A percentile compares a stretch with the other conserved stretches of the same genome.
These are phyloP conservation scores for Ceramica pisi DNA, from an alignment of 2,888 invertebrate genomes.

Conservation along the genomic window DNA sequence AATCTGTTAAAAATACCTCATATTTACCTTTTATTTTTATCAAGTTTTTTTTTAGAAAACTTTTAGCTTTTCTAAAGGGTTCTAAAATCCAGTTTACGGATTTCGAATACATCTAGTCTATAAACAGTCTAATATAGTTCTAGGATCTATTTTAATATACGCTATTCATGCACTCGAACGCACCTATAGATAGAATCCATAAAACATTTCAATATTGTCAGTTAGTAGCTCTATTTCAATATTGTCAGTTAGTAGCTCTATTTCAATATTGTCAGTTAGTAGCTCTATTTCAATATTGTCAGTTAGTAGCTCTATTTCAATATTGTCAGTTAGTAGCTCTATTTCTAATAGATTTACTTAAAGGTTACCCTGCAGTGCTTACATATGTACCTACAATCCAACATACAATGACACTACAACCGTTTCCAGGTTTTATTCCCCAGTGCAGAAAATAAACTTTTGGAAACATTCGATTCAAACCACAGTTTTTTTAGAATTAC, in stretches of 20 bases:
- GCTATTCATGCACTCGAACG: background rate
- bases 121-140: too few relatives aligned
- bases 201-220: slow-evolving; percentile 25
- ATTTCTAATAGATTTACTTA: slow-evolving; percentile 30
- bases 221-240: slow-evolving; percentile 18
- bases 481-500: slow-evolving; percentile 38
- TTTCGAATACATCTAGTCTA: too few relatives aligned
- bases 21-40: too few relatives aligned
- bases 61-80: too few relatives aligned
- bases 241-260: slow-evolving; percentile 10
- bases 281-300: slow-evolving; percentile 24
- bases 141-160: too few relatives aligned
- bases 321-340: slow-evolving; percentile 13
- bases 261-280: slow-evolving; percentile 18
- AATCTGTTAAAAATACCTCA: too few relatives aligned
- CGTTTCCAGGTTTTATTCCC: slow-evolving; percentile 41
- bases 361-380: slow-evolving; percentile 16
- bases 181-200: background rate
- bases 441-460: slow-evolving; percentile 51
- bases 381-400: slow-evolving; percentile 25
- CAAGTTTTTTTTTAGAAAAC: too few relatives aligned
- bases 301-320: too few relatives aligned
- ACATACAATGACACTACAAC: slow-evolving; percentile 35
- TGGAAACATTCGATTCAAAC: slow-evolving; percentile 44
- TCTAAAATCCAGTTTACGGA: too few relatives aligned